A percentile compares a stretch with the other conserved stretches of the same genome.
Conservation (phyloP, 2,888 invertebrate species). For the Tiliacea citrago region DNA sequence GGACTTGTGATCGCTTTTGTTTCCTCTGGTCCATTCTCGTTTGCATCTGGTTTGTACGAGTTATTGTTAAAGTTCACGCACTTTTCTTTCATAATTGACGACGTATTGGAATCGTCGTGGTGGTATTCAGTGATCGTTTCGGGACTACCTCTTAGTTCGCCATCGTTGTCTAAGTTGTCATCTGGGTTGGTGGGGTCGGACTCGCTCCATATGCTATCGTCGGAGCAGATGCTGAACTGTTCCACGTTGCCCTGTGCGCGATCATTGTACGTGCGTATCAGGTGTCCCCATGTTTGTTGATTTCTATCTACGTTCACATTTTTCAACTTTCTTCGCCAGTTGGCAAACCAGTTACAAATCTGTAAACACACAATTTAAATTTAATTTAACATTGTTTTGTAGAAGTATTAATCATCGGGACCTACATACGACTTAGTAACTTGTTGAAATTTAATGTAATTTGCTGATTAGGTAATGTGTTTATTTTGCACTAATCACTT, state of each 20-base stretch:
- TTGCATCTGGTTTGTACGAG: slow-evolving; percentile 74
- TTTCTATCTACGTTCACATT: slow-evolving; percentile 93
- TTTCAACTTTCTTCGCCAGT: slow-evolving; percentile 95
- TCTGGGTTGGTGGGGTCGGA: slow-evolving; percentile 83
- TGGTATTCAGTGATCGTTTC: slow-evolving; percentile 76
- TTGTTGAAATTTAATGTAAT: background rate
- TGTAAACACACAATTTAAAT: slow-evolving; percentile 75
- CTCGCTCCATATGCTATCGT: slow-evolving; percentile 95
- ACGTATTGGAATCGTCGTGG: slow-evolving; percentile 80
- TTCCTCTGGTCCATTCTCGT: slow-evolving; percentile 67
- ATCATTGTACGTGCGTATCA: slow-evolving; percentile 93
- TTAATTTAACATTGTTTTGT: background rate
- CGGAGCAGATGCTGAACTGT: slow-evolving; percentile 94
- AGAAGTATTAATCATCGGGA: background rate
- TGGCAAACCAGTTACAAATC: slow-evolving; percentile 96
- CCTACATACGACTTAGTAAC: background rate
- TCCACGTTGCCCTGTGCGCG: slow-evolving; percentile 95
- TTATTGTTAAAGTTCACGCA: slow-evolving; percentile 83
- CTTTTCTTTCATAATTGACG: slow-evolving; percentile 78
- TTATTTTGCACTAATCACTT: background rate
- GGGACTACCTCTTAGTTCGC: slow-evolving; percentile 76
- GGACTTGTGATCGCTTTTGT: slow-evolving; percentile 87
- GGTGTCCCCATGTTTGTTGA: slow-evolving; percentile 93
- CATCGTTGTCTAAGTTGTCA: slow-evolving; percentile 75
- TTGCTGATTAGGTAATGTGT: background rate